Evolutionary conservation across 2,888 invertebrate species (phyloP).

Genomic region (Micropterix aruncella): DNA sequence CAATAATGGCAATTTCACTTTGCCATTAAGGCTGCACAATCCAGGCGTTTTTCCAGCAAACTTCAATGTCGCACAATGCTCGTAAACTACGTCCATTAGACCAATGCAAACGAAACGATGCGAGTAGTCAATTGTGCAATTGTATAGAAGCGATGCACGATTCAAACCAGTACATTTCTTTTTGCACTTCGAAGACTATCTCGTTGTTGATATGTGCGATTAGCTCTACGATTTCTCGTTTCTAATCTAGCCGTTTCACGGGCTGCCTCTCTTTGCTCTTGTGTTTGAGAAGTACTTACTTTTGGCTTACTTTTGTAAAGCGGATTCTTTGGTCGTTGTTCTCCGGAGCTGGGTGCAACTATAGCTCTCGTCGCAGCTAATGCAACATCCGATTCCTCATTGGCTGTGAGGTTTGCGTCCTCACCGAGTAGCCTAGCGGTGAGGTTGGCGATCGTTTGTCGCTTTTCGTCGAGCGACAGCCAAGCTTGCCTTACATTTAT

Average conservation of each 20-base stretch:
- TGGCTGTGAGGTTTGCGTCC: no score
- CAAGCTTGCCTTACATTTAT: no score
- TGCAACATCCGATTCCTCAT: no score
- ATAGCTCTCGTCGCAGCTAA: no score
- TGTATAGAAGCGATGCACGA: conserved; percentile 17
- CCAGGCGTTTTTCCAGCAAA: conserved; percentile 1
- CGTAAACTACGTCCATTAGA: conserved; percentile 4
- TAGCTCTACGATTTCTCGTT: conserved; percentile 16
- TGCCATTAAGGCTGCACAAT: neutral
- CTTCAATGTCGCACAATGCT: conserved; percentile 1
- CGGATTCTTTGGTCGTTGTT: no score
- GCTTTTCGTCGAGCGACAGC: no score
- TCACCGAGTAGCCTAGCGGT: no score
- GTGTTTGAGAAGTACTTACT: conserved; percentile 16
- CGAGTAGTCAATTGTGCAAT: conserved; percentile 15
- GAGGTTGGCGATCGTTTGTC: no score
- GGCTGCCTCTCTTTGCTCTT: conserved; percentile 16
- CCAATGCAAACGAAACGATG: conserved; percentile 12
- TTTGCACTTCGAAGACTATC: conserved; percentile 15
- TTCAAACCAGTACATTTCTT: conserved; percentile 17
- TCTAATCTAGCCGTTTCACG: conserved; percentile 16
- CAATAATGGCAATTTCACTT: no score
- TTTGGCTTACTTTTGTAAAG: no score
- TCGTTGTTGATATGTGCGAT: conserved; percentile 14
- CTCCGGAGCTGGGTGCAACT: no score